phyloP scores from a whole-genome alignment of 2,888 invertebrate genomes.

The Hipparchia semele region DNA sequence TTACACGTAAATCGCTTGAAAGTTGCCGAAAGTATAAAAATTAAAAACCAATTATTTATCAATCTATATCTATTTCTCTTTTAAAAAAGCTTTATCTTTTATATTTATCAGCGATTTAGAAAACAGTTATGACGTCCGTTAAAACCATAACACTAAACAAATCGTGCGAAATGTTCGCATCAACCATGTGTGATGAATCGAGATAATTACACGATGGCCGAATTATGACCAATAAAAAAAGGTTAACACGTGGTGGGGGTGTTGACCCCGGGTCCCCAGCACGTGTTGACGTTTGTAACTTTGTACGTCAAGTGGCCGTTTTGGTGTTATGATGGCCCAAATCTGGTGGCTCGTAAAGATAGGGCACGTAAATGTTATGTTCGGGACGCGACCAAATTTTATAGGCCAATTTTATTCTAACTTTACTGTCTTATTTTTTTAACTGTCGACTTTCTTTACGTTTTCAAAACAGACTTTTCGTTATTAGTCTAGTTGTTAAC shows the following conservation, averaged over 20 bases:
- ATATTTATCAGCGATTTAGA: not conserved
- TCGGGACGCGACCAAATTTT: not conserved
- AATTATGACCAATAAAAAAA: constrained; percentile 59
- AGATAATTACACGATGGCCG: constrained; percentile 43
- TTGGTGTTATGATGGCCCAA: constrained; percentile 23
- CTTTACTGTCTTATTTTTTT: not conserved
- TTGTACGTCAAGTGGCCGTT: constrained; percentile 27
- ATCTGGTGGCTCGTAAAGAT: constrained; percentile 26
- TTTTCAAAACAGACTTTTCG: not conserved
- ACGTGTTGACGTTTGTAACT: constrained; percentile 45
- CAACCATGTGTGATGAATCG: constrained; percentile 30
- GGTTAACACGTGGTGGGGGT: constrained; percentile 62
- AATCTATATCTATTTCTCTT: not conserved
- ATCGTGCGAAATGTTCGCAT: constrained; percentile 27
- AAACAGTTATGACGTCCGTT: not conserved
- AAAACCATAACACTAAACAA: constrained; percentile 18
- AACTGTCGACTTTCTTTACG: not conserved
- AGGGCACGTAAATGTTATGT: constrained; percentile 16
- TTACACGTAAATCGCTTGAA: too few relatives aligned
- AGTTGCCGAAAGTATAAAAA: too few relatives aligned
- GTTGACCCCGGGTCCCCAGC: constrained; percentile 59
- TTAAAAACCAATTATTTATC: too few relatives aligned
- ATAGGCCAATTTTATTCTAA: constrained; percentile 4
- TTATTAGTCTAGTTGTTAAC: too few relatives aligned
- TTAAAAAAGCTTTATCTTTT: not conserved